These are phyloP conservation scores for Archips xylosteana DNA, from an alignment of 2,888 invertebrate species.

Conservation along the genomic window DNA sequence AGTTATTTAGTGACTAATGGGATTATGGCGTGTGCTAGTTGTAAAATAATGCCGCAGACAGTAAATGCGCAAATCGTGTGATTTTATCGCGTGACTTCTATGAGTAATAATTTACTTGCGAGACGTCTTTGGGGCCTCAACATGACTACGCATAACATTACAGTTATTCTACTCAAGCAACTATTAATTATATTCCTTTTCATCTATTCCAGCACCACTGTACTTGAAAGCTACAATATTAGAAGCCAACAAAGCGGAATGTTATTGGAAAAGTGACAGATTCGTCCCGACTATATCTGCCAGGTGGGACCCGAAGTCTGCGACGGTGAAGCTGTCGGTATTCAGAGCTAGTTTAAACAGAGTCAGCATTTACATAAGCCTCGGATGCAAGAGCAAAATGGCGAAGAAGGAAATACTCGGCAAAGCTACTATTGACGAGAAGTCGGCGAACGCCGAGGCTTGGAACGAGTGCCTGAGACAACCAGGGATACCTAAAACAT, in stretches of 20 bases:
- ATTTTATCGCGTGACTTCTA: slow-evolving; percentile 34
- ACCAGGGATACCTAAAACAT: slow-evolving; percentile 84
- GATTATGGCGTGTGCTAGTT: slow-evolving; percentile 14
- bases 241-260: slow-evolving; percentile 87
- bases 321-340: slow-evolving; percentile 87
- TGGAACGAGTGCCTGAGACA: slow-evolving; percentile 87
- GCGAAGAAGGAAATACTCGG: slow-evolving; percentile 89
- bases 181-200: slow-evolving; percentile 27
- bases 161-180: background rate
- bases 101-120: slow-evolving; percentile 6
- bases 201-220: slow-evolving; percentile 85
- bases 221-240: slow-evolving; percentile 92
- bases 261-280: slow-evolving; percentile 90
- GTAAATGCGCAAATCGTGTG: slow-evolving; percentile 22
- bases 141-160: background rate
- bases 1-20: slow-evolving; percentile 3
- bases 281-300: slow-evolving; percentile 92
- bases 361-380: slow-evolving; percentile 87
- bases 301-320: slow-evolving; percentile 89
- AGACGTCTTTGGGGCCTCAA: background rate
- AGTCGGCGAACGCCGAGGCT: slow-evolving; percentile 84
- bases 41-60: slow-evolving; percentile 5
- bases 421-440: slow-evolving; percentile 87
- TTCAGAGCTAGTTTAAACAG: slow-evolving; percentile 87
- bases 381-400: slow-evolving; percentile 88